Percentiles rank a stretch among this genome's conserved stretches.
These are phyloP conservation scores for Theonella swinhoei DNA, from an alignment of 37 sponge, comb jelly and placozoan genomes.

Conservation along the genomic window DNA sequence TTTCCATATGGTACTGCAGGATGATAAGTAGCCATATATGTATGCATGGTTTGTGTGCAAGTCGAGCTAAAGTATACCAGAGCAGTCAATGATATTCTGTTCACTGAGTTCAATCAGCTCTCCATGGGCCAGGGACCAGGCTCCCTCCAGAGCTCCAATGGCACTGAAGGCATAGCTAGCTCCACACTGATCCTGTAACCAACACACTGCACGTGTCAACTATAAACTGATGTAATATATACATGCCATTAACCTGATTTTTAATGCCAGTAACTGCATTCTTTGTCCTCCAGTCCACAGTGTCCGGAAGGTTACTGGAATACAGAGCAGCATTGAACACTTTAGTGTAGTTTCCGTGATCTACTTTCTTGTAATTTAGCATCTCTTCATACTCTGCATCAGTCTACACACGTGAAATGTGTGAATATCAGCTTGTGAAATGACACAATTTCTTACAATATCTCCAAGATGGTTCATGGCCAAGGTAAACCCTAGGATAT, in stretches of 20 bases:
- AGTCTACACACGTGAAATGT: constrained; percentile 15
- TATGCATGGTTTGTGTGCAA: too few relatives aligned
- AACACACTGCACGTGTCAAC: too few relatives aligned
- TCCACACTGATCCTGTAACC: constrained; percentile 71
- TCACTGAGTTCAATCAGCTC: constrained; percentile 76
- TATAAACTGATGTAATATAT: too few relatives aligned
- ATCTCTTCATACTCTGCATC: constrained; percentile 22
- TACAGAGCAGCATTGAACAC: constrained; percentile 9
- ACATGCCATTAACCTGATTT: neutral
- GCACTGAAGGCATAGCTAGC: constrained; percentile 90
- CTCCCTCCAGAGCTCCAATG: constrained; percentile 82
- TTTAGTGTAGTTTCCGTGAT: neutral
- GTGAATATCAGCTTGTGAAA: too few relatives aligned
- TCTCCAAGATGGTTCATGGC: constrained; percentile 63
- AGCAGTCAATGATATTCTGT: constrained; percentile 95
- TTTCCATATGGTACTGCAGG: constrained; percentile 68
- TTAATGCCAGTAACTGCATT: constrained; percentile 49
- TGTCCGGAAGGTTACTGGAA: constrained; percentile 18
- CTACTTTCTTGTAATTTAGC: neutral
- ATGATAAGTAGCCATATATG: too few relatives aligned
- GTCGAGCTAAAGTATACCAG: constrained; percentile 12
- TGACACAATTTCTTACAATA: constrained; percentile 43
- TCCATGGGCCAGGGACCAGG: constrained; percentile 49
- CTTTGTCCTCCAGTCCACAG: constrained; percentile 64
- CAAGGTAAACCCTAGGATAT: constrained; percentile 43